Evolutionary conservation across 1,140 invertebrate species (phyloP).

Genomic region (Meloidogyne floridensis): DNA sequence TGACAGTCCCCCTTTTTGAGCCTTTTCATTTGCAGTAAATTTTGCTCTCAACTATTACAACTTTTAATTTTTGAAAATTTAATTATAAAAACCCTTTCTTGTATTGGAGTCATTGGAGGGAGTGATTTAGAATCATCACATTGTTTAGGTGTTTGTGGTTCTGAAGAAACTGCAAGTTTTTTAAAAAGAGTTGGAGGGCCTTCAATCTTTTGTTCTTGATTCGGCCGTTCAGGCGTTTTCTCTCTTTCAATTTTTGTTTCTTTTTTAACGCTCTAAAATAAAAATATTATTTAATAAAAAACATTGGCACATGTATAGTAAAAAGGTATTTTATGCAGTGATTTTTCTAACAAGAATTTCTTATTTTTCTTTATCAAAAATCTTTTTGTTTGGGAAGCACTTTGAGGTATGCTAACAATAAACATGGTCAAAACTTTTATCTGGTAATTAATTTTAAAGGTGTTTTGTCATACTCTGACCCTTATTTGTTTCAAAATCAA

Average conservation of each 20-base stretch:
- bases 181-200: constrained; percentile 10
- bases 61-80: neutral
- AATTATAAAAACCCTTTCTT: constrained; percentile 9
- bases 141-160: constrained; percentile 24
- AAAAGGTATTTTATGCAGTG: too few species aligned
- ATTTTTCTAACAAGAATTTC: too few species aligned
- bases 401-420: too few species aligned
- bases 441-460: too few species aligned
- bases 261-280: constrained; percentile 14
- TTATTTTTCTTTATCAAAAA: too few species aligned
- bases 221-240: constrained; percentile 13
- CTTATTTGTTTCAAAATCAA: too few species aligned
- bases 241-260: constrained; percentile 8
- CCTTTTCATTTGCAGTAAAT: constrained; percentile 10
- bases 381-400: too few species aligned
- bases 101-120: neutral
- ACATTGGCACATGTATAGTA: too few species aligned
- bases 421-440: too few species aligned
- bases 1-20: neutral
- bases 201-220: constrained; percentile 8
- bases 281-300: neutral
- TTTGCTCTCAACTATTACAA: constrained; percentile 20
- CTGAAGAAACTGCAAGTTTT: constrained; percentile 1
- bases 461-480: too few species aligned
- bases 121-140: neutral